phyloP scores from a whole-genome alignment of 2,797 vertebrate species.

The Pogoniulus pusillus region DNA sequence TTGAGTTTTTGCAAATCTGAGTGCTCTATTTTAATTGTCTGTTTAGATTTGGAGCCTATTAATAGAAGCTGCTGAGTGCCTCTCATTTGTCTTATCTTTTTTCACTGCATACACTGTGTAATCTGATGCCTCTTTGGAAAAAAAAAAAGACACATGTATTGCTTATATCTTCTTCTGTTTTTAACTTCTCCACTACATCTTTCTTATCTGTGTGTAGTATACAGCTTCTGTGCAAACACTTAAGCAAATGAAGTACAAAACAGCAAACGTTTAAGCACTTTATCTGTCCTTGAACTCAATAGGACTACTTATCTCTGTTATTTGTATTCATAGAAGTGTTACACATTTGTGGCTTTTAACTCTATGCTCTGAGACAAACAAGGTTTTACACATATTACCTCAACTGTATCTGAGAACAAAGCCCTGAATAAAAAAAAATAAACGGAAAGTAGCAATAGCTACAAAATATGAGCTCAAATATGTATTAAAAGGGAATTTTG shows the following conservation, averaged over 20 bases:
- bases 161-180: neutral
- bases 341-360: neutral
- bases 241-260: neutral
- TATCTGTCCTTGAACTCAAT: neutral
- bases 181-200: neutral
- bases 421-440: neutral
- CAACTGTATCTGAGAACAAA: neutral
- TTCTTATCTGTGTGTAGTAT: neutral
- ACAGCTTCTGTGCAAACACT: neutral
- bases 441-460: neutral
- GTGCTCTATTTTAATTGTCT: neutral
- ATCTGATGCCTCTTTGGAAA: neutral
- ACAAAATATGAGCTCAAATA: neutral
- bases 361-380: neutral
- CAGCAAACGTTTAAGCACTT: neutral
- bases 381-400: neutral
- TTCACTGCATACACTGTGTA: neutral
- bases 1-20: neutral
- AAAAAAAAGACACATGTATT: neutral
- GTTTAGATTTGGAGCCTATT: neutral
- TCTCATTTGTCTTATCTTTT: slow-evolving; percentile 9
- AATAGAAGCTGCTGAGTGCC: neutral
- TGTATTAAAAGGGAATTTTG: neutral
- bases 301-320: neutral
- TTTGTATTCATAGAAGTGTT: neutral